Evolutionary conservation across 2,113 vertebrate genomes (phyloP), one percentile per base, ranked within the genome.

Genomic region (Sula dactylatra): DNA sequence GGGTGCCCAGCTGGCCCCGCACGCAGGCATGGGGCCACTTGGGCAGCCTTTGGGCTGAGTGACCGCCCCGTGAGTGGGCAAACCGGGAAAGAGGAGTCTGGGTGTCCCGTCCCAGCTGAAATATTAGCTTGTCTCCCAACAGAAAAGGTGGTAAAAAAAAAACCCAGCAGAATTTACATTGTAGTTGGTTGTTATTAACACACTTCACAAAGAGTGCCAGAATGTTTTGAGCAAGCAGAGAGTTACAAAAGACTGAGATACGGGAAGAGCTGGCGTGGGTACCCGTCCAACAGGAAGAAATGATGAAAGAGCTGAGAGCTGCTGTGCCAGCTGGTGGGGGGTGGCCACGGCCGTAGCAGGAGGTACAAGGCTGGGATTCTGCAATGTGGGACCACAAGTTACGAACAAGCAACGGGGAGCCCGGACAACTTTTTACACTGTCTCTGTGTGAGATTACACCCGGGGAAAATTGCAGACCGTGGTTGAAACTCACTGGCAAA

Each of bases 41-140:
- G 18, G 2, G 3, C 66, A 47, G 49, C 7, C 34, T 22, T 36
- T 36, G 59, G 67, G 36, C 52, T 6, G 21, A 44, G 21, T 3
- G 32, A 66, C 32, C 10, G 2, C 16, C 31, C 42, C 1, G 6
- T 1, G 2, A 82, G 26, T 3, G 10, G 52, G 27, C 54, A 24
- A 25, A 34, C 4, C 4, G 19, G 27, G 40, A 3, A 50, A 34
- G 52, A 34, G 38, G 5, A 5, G 59, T 5, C 27, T 5, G 16
- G 20, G n/a, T 26, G 5, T 29, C 54, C 71, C 62, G 20, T 5
- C 47, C 44, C 47, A 29, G 32, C 40, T 69, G 78, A 45, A 67
- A 59, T 27, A 58, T 3, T 10, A 15, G 49, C 36, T 55, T 15
- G 34, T 18, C n/a, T n/a, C 49, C 58, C 34, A 31, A 49, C 40